Conservation (phyloP, 2,888 invertebrate genomes). For the Amblyjoppa fuscipennis region DNA sequence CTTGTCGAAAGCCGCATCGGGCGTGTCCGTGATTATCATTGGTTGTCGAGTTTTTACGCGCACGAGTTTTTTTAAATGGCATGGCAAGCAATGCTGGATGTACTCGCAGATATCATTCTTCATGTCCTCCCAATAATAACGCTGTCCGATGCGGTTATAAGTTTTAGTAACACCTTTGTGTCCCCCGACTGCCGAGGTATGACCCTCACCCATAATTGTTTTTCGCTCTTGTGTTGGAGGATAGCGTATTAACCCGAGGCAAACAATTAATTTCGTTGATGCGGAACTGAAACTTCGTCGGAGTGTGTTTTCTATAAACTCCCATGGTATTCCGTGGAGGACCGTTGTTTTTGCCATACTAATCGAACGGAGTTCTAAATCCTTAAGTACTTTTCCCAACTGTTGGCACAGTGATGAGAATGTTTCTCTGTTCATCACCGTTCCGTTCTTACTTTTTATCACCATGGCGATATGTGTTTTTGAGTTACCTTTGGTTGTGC, state of each 20-base stretch:
- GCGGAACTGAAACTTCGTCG: background rate
- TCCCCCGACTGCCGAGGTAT: constrained; percentile 50
- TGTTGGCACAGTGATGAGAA: background rate
- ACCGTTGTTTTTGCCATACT: background rate
- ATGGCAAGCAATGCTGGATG: constrained; percentile 51
- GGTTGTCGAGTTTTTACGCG: constrained; percentile 60
- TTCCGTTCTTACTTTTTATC: background rate
- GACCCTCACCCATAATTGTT: constrained; percentile 31
- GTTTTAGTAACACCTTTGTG: constrained; percentile 68
- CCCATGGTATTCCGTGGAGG: background rate
- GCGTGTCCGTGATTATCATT: constrained; percentile 68
- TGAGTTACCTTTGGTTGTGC: background rate
- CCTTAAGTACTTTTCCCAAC: background rate
- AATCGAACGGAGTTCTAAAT: background rate
- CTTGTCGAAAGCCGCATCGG: constrained; percentile 60
- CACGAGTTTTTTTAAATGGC: constrained; percentile 64
- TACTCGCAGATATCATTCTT: constrained; percentile 48
- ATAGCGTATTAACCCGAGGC: background rate
- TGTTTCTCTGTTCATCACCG: no score
- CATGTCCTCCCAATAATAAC: constrained; percentile 55
- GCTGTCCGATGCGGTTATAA: background rate
- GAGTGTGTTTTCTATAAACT: background rate
- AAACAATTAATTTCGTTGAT: background rate
- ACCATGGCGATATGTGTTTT: background rate
- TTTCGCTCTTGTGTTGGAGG: background rate